phyloP scores from a whole-genome alignment of 2,888 invertebrate species.

The Odontocerum albicorne region DNA sequence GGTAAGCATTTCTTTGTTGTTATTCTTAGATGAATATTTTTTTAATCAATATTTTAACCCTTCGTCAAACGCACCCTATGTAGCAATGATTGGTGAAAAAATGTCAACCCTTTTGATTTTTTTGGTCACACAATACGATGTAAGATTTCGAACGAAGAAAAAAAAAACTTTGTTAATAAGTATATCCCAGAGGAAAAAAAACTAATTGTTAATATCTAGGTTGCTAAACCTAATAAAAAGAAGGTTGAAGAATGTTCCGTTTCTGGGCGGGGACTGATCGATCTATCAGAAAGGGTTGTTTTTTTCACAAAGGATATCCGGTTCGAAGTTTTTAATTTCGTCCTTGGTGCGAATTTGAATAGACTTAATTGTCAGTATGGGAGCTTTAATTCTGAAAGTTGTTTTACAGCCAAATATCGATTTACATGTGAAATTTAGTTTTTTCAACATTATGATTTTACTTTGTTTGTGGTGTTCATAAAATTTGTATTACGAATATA shows the following conservation, averaged over 20 bases:
- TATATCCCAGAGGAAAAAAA: slow-evolving; percentile 20
- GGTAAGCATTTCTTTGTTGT: slow-evolving; percentile 10
- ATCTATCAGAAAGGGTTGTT: slow-evolving; percentile 57
- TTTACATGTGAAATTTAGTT: slow-evolving; percentile 22
- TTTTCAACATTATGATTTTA: no score
- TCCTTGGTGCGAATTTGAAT: slow-evolving; percentile 56
- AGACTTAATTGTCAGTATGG: slow-evolving; percentile 57
- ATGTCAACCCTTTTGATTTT: slow-evolving; percentile 33
- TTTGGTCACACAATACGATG: slow-evolving; percentile 20
- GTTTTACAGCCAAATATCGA: slow-evolving; percentile 27
- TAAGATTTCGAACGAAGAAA: slow-evolving; percentile 11
- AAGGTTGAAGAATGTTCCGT: slow-evolving; percentile 12
- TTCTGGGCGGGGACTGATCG: slow-evolving; percentile 38
- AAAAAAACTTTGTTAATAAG: slow-evolving; percentile 22
- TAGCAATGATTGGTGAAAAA: slow-evolving; percentile 28
- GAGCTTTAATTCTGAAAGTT: slow-evolving; percentile 12
- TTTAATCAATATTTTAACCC: slow-evolving; percentile 26
- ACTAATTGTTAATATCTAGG: slow-evolving; percentile 27
- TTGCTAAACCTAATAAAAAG: slow-evolving; percentile 16
- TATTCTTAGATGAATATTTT: slow-evolving; percentile 12
- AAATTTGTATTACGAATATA: neutral
- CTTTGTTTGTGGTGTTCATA: neutral
- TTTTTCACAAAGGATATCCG: slow-evolving; percentile 58
- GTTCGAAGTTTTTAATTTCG: slow-evolving; percentile 56
- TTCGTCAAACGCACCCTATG: slow-evolving; percentile 24